Base-by-base conservation (phyloP, 2,797 vertebrate species). In the Lophotriccus pileatus region DNA sequence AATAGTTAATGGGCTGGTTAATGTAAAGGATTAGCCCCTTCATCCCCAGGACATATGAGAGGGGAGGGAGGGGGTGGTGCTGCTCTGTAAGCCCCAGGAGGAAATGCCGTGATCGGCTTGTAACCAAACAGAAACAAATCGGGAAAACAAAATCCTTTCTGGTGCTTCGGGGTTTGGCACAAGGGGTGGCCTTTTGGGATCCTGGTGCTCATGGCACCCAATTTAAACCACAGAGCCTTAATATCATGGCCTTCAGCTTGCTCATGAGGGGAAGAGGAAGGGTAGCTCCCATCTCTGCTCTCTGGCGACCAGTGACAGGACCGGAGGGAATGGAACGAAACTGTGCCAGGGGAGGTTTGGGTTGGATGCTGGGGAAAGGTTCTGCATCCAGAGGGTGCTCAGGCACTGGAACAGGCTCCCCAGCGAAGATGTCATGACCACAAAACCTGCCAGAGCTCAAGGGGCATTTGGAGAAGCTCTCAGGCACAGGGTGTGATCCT, bases 1-100 rank as follows among this genome's bases (percentile, higher is more conserved):
- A 87, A 94, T 92, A 64, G 95, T 96, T 97, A 97, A 97, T 96
- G 95, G 96, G 89, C 89, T 96, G 95, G 92, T 94, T 96, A 96
- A 96, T 97, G 96, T 94, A 93, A 92, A 95, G 96, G 97, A 96
- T 97, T 97, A 97, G 94, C 92, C 91, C 56, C 87, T 95, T 68
- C 94, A 81, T 90, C 91, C 85, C 72, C 3, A 1, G 70, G 92
- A 96, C 70, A 95, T 73, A 63, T 2, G 92, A 96, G 87, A 91
- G 92, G 75, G 77, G 47, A 86, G 46, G 67, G 19, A 87, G 58
- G 88, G 52, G 84, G 77, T 44, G 70, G 49, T 5, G 15, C 58
- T 55, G 27, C 78, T 59, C 47, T 0, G 53, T 22, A 10, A 94
- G 56, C 23, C 89, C 88, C 75, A 21, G 34, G 59, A 85, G 81